These are phyloP conservation scores for Protodeltote pygarga DNA, from an alignment of 2,888 invertebrate genomes.

Conservation along the genomic window DNA sequence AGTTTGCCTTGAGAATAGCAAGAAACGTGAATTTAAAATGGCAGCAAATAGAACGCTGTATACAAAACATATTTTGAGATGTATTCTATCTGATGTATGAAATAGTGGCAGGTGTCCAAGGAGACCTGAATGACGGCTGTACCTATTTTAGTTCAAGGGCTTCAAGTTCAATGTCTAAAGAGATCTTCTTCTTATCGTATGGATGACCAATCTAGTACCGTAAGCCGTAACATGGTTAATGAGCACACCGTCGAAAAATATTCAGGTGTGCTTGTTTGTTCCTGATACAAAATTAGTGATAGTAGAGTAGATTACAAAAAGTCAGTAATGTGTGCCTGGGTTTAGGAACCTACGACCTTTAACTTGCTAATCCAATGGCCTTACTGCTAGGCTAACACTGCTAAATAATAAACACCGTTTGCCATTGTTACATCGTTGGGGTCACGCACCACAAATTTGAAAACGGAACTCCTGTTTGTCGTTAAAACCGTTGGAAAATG, in stretches of 20 bases:
- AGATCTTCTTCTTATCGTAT: conserved; percentile 3
- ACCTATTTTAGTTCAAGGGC: conserved; percentile 63
- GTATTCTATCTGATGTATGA: conserved; percentile 27
- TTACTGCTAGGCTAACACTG: background rate
- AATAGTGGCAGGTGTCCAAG: conserved; percentile 64
- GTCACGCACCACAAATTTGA: conserved; percentile 27
- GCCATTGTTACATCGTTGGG: conserved; percentile 15
- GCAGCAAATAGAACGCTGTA: conserved; percentile 7
- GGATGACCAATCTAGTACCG: too few relatives aligned
- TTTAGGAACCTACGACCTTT: too few relatives aligned
- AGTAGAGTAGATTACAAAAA: too few relatives aligned
- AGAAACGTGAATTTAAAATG: conserved; percentile 6
- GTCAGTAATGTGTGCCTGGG: too few relatives aligned
- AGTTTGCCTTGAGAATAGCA: conserved; percentile 10
- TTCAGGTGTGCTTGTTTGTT: too few relatives aligned
- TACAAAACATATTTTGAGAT: conserved; percentile 33
- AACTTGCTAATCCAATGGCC: too few relatives aligned
- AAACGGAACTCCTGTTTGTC: conserved; percentile 23
- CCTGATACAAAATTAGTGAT: too few relatives aligned
- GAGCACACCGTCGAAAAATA: too few relatives aligned
- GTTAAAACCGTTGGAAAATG: conserved; percentile 18
- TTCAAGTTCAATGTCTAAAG: conserved; percentile 59
- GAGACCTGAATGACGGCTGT: conserved; percentile 57
- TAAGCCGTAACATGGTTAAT: too few relatives aligned
- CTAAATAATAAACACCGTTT: conserved; percentile 6